Evolutionary conservation across 2,797 vertebrate genomes (phyloP), one percentile per base, ranked within the genome.

Genomic region (Bucorvus abyssinicus): DNA sequence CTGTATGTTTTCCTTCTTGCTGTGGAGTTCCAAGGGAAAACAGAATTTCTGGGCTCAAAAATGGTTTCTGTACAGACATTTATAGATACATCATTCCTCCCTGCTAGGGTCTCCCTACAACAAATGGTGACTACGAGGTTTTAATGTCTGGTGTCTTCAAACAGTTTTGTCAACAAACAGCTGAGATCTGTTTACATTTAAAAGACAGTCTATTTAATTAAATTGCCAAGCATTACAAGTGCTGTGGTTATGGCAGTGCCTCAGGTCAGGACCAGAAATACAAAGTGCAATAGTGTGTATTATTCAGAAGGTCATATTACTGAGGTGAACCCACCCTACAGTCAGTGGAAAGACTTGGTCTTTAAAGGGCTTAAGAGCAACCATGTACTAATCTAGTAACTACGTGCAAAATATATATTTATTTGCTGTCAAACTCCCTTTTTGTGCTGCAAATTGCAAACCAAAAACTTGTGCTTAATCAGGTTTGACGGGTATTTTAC

Each of bases 181-280:
- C 90, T 87, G 86, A 87, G 71, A 65, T 75, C 27, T 92, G 78
- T 89, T 94, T 68, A 80, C 36, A 16, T 73, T 95, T 94, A 83
- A 52, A 83, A 93, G 86, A 40, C 40, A 65, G 65, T 15, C 29
- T 77, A 29, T 83, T 93, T 60, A 86, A 90, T 85, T 52, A 80
- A 89, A 87, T 61, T 52, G 57, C 60, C 77, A 83, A 77, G 68
- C 6, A 2, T 73, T 93, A 79, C 70, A 82, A 93, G 77, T 76
- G 63, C 60, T 74, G 80, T 70, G 74, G 80, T 89, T 89, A 68
- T 17, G 42, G 55, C 64, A 61, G 1, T 87, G 38, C 45, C 50
- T 80, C 63, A 45, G 69, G 84, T 87, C 68, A 55, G 56, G 60
- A 61, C 52, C 78, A 89, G 71, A 89, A 83, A 92, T 29, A 69